phyloP scores from a whole-genome alignment of 2,113 vertebrate genomes.

The Panurus biarmicus region DNA sequence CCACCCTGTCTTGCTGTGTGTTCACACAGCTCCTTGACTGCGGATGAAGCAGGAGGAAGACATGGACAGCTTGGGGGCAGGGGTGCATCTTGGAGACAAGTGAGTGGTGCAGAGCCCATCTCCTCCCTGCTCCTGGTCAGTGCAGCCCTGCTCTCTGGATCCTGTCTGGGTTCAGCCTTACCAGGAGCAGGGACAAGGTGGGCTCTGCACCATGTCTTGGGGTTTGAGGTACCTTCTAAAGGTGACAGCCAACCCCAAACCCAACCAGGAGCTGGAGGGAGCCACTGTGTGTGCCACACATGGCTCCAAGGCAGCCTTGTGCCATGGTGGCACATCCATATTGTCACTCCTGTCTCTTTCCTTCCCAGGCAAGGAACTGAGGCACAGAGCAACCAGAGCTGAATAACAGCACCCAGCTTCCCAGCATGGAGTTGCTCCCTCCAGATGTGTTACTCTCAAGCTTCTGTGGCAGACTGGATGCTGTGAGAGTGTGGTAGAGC shows the following conservation, averaged over 20 bases:
- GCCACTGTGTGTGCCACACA: neutral
- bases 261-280: neutral
- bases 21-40: neutral
- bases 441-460: accelerated
- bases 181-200: neutral
- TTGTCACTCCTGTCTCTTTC: neutral
- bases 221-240: neutral
- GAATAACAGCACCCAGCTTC: neutral
- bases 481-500: neutral
- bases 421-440: neutral
- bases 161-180: neutral
- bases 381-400: neutral
- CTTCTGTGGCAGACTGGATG: neutral
- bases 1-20: neutral
- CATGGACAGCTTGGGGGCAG: neutral
- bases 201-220: neutral
- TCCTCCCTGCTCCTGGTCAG: accelerated
- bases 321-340: neutral
- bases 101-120: neutral
- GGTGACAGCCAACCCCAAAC: neutral
- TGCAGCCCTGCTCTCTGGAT: neutral
- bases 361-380: neutral
- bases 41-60: neutral
- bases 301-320: neutral
- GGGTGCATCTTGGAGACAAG: neutral